Evolutionary conservation across 2,888 invertebrate species (phyloP), one percentile per base, ranked within the genome.

Genomic region (Drosophila melanosoma): DNA sequence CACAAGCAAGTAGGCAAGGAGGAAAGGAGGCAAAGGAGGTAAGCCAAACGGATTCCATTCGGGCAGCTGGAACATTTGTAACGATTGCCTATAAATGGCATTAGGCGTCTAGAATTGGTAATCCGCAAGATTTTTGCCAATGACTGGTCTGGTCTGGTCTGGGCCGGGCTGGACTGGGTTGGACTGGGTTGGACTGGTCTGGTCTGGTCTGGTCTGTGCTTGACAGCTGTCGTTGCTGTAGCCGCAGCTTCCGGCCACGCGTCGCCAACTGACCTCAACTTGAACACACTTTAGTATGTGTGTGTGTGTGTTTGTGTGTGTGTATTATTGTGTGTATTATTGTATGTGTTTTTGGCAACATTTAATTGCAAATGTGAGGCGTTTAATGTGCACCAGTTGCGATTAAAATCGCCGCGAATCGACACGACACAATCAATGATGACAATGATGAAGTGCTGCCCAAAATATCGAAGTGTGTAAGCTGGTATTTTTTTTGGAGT

Each of bases 21-120:
- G 15, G 12, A n/a, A 8, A 2, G 33, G 20, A 35, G 15, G 53
- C 20, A 36, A 49, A 54, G 40, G 60, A 35, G 57, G 56, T 29
- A 49, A 29, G 49, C 51, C 51, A 42, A 60, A 42, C 52, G 57
- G 61, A 36, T 57, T 29, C 36, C 57, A 54, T 58, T 58, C 61
- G 77, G 84, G 69, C 82, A 83, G 85, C 79, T 84, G 87, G 82
- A 81, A 79, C 82, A 85, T 89, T 87, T 90, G 82, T 89, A 85
- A 85, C 89, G 84, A 85, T 87, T 85, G 86, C 77, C 87, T 76
- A 89, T 89, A 90, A 88, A 87, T 76, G 88, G 88, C 82, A 85
- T 88, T 87, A 89, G 81, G 90, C 87, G 88, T 87, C 90, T 87
- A 83, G 87, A 87, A 85, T 87, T 90, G 87, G 90, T 90, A 89